Conservation (phyloP, 2,113 vertebrate species). For the Rhinogobius similis region DNA sequence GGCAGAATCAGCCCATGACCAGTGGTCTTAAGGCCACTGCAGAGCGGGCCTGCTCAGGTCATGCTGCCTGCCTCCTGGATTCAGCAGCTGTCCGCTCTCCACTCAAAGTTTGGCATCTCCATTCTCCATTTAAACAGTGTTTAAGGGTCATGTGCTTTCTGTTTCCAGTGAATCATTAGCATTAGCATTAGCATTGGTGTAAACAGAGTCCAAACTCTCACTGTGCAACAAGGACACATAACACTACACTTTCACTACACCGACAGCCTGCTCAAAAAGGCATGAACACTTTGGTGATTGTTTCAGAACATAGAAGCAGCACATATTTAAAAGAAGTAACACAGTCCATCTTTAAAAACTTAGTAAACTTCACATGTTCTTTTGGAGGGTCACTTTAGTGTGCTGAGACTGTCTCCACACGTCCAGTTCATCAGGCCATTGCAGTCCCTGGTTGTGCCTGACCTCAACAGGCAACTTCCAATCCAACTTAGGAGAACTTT, state of each 20-base stretch:
- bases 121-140: slow-evolving; percentile 6
- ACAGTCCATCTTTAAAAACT: slow-evolving; percentile 20
- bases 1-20: background rate
- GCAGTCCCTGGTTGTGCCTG: slow-evolving; percentile 19
- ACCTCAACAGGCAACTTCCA: slow-evolving; percentile 33
- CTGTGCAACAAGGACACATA: slow-evolving; percentile 44
- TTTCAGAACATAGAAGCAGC: slow-evolving; percentile 24
- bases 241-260: slow-evolving; percentile 13
- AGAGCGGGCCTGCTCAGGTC: background rate
- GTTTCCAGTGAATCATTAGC: slow-evolving; percentile 30
- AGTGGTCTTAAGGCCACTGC: background rate
- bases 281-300: slow-evolving; percentile 52
- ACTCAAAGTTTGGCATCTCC: background rate
- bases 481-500: slow-evolving; percentile 4
- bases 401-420: slow-evolving; percentile 10
- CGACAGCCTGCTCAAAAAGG: slow-evolving; percentile 22
- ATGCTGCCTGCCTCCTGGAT: background rate
- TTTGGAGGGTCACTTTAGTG: slow-evolving; percentile 13
- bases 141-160: slow-evolving; percentile 27
- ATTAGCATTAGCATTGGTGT: slow-evolving; percentile 41
- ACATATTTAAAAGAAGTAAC: slow-evolving; percentile 35
- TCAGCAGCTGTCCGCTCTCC: slow-evolving; percentile 7
- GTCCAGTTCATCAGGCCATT: slow-evolving; percentile 26
- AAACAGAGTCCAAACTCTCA: slow-evolving; percentile 27
- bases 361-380: slow-evolving; percentile 25